phyloP scores from a whole-genome alignment of 1,140 invertebrate genomes.

The Tachypleus tridentatus region DNA sequence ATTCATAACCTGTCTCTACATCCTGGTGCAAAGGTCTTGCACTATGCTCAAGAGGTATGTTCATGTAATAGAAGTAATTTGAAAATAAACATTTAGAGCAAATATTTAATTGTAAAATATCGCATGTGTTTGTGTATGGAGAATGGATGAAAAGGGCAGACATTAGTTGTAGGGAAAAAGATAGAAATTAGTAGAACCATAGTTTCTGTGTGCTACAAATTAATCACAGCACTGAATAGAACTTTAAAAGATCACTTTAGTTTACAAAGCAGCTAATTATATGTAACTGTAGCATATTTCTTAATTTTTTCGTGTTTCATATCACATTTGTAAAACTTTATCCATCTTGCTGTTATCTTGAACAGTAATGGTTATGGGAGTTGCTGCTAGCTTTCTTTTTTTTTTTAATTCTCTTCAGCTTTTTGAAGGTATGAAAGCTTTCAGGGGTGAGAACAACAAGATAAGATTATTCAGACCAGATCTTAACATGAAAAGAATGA shows the following conservation, averaged over 20 bases:
- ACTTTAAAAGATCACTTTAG: constrained; percentile 3
- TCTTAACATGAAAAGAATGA: constrained; percentile 89
- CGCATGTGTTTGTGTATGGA: neutral
- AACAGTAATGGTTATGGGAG: neutral
- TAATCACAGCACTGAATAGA: constrained; percentile 1
- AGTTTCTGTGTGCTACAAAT: neutral
- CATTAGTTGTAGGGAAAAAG: constrained; percentile 4
- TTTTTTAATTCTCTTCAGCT: constrained; percentile 48
- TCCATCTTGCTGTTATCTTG: constrained; percentile 3
- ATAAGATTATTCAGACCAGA: constrained; percentile 91
- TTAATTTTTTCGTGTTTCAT: constrained; percentile 8
- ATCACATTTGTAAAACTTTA: neutral
- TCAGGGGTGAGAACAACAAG: constrained; percentile 80
- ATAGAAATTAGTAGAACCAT: neutral
- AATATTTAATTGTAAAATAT: constrained; percentile 6
- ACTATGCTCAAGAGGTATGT: constrained; percentile 79
- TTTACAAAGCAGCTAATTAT: constrained; percentile 5
- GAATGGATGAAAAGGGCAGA: constrained; percentile 1
- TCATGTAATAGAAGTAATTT: neutral
- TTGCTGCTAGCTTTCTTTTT: constrained; percentile 8
- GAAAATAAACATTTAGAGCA: neutral
- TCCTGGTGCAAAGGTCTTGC: constrained; percentile 64
- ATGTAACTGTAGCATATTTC: constrained; percentile 5
- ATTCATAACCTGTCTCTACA: constrained; percentile 19
- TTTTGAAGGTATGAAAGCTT: constrained; percentile 98